Conservation (phyloP, 2,888 invertebrate species). For the Amphipoea lucens region DNA sequence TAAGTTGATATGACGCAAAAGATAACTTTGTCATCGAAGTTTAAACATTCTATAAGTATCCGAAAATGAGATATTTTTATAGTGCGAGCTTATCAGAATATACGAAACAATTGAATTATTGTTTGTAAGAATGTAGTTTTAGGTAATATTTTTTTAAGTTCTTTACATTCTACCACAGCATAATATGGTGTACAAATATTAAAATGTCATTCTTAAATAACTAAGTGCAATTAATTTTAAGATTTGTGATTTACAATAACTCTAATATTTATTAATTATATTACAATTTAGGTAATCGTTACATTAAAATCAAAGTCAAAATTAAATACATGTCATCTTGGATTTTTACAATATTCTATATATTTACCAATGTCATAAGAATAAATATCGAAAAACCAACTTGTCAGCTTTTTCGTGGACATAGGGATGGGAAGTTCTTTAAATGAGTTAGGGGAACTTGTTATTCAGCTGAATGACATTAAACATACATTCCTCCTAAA, state of each 20-base stretch:
- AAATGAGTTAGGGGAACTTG: not conserved
- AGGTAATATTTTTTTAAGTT: not conserved
- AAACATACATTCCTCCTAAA: not conserved
- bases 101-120: not conserved
- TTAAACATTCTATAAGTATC: not conserved
- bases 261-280: not conserved
- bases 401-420: not conserved
- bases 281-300: not conserved
- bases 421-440: not conserved
- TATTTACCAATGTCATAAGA: not conserved
- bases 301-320: not conserved
- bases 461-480: not conserved
- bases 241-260: not conserved
- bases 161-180: not conserved
- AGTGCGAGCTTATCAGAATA: slow-evolving; percentile 14
- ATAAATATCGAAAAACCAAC: not conserved
- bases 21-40: not conserved
- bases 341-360: not conserved
- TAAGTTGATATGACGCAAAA: slow-evolving; percentile 6
- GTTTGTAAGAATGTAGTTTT: not conserved
- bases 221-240: not conserved
- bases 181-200: not conserved
- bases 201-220: too few relatives aligned
- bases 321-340: not conserved
- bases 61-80: not conserved